These are phyloP conservation scores for Procavia capensis DNA, from an alignment of 2,113 vertebrate genomes.

Conservation along the genomic window DNA sequence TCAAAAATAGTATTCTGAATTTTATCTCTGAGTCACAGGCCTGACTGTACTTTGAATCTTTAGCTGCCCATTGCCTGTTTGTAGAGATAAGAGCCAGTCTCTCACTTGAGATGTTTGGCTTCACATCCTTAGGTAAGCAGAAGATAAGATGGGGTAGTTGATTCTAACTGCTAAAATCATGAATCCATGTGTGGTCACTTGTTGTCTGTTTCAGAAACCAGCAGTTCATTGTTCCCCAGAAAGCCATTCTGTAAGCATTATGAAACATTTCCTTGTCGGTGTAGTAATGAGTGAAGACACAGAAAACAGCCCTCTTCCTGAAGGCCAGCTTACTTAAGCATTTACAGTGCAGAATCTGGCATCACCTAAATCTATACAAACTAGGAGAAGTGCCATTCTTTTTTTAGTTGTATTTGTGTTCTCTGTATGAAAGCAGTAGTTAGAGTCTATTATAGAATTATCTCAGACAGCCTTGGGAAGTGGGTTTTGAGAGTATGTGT, in stretches of 20 bases:
- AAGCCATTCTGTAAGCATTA: conserved; percentile 51
- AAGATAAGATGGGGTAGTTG: conserved; percentile 42
- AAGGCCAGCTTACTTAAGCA: conserved; percentile 6
- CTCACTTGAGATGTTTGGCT: not conserved
- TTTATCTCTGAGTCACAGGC: conserved; percentile 77
- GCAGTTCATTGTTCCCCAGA: conserved; percentile 13
- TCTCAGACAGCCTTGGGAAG: not conserved
- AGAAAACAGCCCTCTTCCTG: not conserved
- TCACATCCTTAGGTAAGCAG: not conserved
- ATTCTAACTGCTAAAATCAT: conserved; percentile 31
- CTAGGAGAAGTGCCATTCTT: not conserved
- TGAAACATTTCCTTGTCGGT: conserved; percentile 63
- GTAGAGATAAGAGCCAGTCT: conserved; percentile 76
- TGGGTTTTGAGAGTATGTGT: not conserved
- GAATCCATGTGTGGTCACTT: not conserved
- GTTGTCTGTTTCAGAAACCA: conserved; percentile 56
- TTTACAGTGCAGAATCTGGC: not conserved
- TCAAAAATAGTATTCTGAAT: conserved; percentile 2
- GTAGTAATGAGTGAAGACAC: conserved; percentile 66
- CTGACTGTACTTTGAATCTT: conserved; percentile 65
- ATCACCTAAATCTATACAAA: not conserved
- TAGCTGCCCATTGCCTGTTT: conserved; percentile 58
- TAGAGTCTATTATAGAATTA: not conserved
- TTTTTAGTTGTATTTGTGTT: not conserved
- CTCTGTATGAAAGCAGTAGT: not conserved